phyloP scores from a whole-genome alignment of 2,797 vertebrate genomes.

The Intellagama lesueurii region DNA sequence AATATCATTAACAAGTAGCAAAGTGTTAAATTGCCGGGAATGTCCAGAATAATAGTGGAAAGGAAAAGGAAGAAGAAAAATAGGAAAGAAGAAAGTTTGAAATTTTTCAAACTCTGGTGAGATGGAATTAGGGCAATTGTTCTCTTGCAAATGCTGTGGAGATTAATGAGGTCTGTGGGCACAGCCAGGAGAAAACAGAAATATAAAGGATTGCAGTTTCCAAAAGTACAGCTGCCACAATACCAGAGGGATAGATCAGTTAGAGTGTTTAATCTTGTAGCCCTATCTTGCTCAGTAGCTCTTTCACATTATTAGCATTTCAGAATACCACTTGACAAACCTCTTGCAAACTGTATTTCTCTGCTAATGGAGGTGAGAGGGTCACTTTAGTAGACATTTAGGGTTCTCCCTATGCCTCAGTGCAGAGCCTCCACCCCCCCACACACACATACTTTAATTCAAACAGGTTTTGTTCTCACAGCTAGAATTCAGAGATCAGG shows the following conservation, averaged over 20 bases:
- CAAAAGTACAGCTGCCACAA: slow-evolving; percentile 77
- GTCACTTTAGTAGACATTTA: slow-evolving; percentile 16
- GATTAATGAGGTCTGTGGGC: slow-evolving; percentile 80
- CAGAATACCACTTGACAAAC: slow-evolving; percentile 59
- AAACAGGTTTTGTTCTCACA: slow-evolving; percentile 5
- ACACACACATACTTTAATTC: slow-evolving; percentile 14
- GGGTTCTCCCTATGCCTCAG: not conserved
- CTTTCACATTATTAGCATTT: slow-evolving; percentile 64
- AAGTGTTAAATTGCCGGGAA: slow-evolving; percentile 77
- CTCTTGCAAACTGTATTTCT: slow-evolving; percentile 28
- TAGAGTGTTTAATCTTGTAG: slow-evolving; percentile 71
- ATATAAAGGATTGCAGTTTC: slow-evolving; percentile 74
- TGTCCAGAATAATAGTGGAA: slow-evolving; percentile 74
- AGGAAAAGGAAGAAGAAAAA: slow-evolving; percentile 67
- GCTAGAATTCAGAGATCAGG: not conserved
- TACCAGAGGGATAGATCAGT: slow-evolving; percentile 73
- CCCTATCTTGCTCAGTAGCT: slow-evolving; percentile 58
- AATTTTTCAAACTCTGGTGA: slow-evolving; percentile 71
- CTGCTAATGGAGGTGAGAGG: slow-evolving; percentile 20
- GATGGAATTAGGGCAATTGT: slow-evolving; percentile 81
- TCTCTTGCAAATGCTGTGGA: slow-evolving; percentile 78
- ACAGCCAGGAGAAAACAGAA: slow-evolving; percentile 79
- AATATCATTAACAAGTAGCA: slow-evolving; percentile 78
- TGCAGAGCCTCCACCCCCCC: not conserved
- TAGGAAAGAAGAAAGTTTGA: slow-evolving; percentile 62